Base-by-base conservation (phyloP, 2,888 invertebrate genomes). In the Opisthograptis luteolata region DNA sequence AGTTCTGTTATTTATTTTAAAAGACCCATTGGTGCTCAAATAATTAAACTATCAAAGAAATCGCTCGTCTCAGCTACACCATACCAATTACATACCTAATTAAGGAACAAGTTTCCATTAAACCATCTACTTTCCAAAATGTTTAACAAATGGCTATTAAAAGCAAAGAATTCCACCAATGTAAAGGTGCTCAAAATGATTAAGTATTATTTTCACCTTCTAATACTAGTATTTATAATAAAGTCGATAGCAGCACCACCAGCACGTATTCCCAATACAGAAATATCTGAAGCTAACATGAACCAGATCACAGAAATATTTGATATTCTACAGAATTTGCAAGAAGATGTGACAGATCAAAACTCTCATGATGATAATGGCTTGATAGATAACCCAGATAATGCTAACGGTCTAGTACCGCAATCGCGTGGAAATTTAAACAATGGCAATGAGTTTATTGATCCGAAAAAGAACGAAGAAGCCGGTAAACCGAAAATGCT, bases 61-160 rank as follows among this genome's bases (percentile, higher is more conserved):
- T 20, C 2, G 17, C 1, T 12, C 1, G 8, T 25, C n/a, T 6
- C 7, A 12, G 17, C 9, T 20, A 37, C 30, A 28, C 1, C 0
- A 0, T 10, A 20, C 13, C n/a, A 24, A 45, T 45, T 13, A 31
- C 27, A 45, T 13, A 24, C 31, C 12, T 10, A 44, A 31, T 45
- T 19, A 37, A 17, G 7, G 8, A 13, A 32, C 37, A 39, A 2
- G 25, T 19, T 27, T 17, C 31, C 5, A 36, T 14, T n/a, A 24
- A 36, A 8, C 8, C 22, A 17, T 20, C 14, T 32, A 28, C 6
- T 3, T 3, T 17, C 13, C 13, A 32, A 12, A n/a, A 31, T n/a
- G 14, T 39, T n/a, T 13, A 20, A 25, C 9, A 24, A 39, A 46
- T 14, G 9, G 9, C 19, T 4, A 5, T 12, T 14, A 20, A 25